phyloP scores from a whole-genome alignment of 2,888 invertebrate species.

The Pachliopta kotzebuea region DNA sequence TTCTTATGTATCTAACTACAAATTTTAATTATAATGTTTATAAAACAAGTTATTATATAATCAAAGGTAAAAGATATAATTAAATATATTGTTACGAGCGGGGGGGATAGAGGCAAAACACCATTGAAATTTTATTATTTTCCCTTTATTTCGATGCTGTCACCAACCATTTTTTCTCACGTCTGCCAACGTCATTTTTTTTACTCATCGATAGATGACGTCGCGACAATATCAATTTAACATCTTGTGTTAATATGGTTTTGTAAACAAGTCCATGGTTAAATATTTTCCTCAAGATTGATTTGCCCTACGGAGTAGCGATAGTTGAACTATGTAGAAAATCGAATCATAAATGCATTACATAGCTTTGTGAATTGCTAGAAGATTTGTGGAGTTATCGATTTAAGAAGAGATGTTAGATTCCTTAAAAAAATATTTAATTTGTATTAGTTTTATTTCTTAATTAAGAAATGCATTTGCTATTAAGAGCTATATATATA shows the following conservation, averaged over 20 bases:
- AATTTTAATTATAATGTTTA: not conserved
- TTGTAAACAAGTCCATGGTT: not conserved
- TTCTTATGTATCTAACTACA: not conserved
- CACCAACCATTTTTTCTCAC: too few species aligned
- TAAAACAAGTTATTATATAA: too few species aligned
- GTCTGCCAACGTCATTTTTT: too few species aligned
- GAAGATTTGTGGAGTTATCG: constrained; percentile 49
- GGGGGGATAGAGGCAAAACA: too few species aligned
- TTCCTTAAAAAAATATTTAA: constrained; percentile 22
- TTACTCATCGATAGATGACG: too few species aligned
- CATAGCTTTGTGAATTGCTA: constrained; percentile 41
- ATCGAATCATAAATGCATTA: constrained; percentile 39
- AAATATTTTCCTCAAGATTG: not conserved
- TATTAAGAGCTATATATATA: too few species aligned
- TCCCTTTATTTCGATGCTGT: too few species aligned
- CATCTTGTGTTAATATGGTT: not conserved
- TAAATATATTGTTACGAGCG: too few species aligned
- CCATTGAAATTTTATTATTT: too few species aligned
- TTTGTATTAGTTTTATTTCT: constrained; percentile 5
- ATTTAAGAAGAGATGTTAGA: constrained; percentile 36
- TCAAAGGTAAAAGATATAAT: too few species aligned
- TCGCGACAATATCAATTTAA: too few species aligned
- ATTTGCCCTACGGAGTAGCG: constrained; percentile 14
- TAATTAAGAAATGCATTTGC: too few species aligned
- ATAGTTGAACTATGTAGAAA: constrained; percentile 43